phyloP scores from a whole-genome alignment of 2,888 invertebrate genomes.

The Mesorhabditis spiculigera region DNA sequence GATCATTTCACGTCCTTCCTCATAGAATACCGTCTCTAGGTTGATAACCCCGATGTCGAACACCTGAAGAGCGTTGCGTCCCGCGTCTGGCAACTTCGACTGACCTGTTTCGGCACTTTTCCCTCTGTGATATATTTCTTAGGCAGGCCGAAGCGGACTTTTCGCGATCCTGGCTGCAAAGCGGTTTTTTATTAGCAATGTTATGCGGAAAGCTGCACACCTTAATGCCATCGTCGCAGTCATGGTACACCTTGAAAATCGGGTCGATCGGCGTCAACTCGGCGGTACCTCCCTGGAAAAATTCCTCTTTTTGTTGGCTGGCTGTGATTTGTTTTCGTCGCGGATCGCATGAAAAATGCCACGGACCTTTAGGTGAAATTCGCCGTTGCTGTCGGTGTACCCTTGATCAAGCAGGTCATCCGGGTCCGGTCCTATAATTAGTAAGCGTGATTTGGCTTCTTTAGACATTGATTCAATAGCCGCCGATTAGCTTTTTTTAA shows the following conservation, averaged over 20 bases:
- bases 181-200: not conserved
- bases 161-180: slow-evolving; percentile 32
- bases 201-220: slow-evolving; percentile 13
- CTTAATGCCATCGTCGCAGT: slow-evolving; percentile 40
- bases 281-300: slow-evolving; percentile 30
- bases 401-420: slow-evolving; percentile 44
- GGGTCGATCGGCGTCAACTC: slow-evolving; percentile 45
- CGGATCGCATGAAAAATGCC: not conserved
- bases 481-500: not conserved
- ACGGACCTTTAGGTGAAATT: slow-evolving; percentile 19
- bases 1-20: slow-evolving; percentile 33
- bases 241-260: slow-evolving; percentile 42
- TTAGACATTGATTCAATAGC: not conserved
- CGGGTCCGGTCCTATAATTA: slow-evolving; percentile 30
- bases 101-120: slow-evolving; percentile 16
- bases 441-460: not conserved
- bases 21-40: slow-evolving; percentile 36
- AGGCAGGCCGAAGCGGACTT: slow-evolving; percentile 33
- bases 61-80: slow-evolving; percentile 8
- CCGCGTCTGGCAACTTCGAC: not conserved
- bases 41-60: slow-evolving; percentile 40
- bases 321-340: not conserved
- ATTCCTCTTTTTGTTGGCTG: not conserved
- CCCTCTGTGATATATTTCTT: slow-evolving; percentile 31
- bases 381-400: slow-evolving; percentile 36